Conservation (phyloP, 2,888 invertebrate species). For the Nomada fabriciana region DNA sequence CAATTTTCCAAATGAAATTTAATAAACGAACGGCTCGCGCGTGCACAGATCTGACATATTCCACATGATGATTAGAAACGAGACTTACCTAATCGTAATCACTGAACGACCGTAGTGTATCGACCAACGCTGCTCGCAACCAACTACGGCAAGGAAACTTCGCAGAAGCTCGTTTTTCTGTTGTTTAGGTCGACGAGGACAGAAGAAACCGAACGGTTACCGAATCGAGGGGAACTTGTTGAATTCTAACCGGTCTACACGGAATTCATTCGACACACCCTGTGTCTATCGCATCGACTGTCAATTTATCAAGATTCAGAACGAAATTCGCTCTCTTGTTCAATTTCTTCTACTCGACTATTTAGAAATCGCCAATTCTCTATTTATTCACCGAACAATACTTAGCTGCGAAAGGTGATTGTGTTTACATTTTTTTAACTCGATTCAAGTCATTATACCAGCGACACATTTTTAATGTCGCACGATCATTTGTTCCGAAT, state of each 20-base stretch:
- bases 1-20: not conserved
- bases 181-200: conserved; percentile 55
- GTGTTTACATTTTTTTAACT: too few relatives aligned
- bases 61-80: not conserved
- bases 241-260: not conserved
- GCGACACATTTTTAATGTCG: too few relatives aligned
- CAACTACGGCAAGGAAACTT: conserved; percentile 7
- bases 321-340: not conserved
- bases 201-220: conserved; percentile 6
- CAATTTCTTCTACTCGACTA: not conserved
- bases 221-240: not conserved
- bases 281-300: too few relatives aligned
- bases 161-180: conserved; percentile 19
- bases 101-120: not conserved
- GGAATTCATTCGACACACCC: not conserved
- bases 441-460: too few relatives aligned
- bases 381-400: not conserved
- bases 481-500: too few relatives aligned
- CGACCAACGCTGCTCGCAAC: not conserved
- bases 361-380: not conserved
- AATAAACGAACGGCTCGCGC: not conserved
- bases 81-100: conserved; percentile 32
- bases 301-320: not conserved
- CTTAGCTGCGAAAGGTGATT: too few relatives aligned
- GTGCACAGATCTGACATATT: not conserved